Conservation (phyloP, 2,888 invertebrate species). For the Pheosia tremula region DNA sequence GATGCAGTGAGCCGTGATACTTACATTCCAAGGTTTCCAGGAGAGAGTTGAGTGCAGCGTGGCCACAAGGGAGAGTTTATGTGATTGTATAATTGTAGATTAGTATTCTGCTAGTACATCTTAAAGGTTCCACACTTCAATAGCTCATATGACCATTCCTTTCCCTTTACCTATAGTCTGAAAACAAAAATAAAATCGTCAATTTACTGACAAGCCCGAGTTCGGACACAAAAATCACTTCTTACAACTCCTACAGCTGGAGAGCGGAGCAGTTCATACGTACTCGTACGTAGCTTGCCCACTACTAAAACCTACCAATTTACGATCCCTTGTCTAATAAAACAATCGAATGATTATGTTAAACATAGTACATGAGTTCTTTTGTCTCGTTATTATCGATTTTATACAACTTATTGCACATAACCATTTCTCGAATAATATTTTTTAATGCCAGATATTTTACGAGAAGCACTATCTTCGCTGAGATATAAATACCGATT, state of each 20-base stretch:
- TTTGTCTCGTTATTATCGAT: constrained; percentile 42
- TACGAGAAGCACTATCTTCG: constrained; percentile 28
- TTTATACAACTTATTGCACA: constrained; percentile 16
- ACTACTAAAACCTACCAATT: constrained; percentile 60
- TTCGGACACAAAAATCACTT: constrained; percentile 66
- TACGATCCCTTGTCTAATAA: constrained; percentile 73
- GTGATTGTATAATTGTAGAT: neutral
- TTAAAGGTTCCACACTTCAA: constrained; percentile 14
- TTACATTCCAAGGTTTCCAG: too few relatives aligned
- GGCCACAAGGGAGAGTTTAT: neutral
- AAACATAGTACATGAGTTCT: constrained; percentile 39
- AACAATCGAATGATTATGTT: constrained; percentile 68
- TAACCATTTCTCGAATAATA: constrained; percentile 21
- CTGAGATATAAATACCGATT: constrained; percentile 31
- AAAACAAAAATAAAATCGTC: constrained; percentile 52
- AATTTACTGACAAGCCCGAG: constrained; percentile 48
- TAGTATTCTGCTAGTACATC: neutral
- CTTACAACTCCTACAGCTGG: constrained; percentile 54
- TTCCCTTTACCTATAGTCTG: constrained; percentile 39
- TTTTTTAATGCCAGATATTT: constrained; percentile 14
- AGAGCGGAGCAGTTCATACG: constrained; percentile 42
- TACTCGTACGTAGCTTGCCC: constrained; percentile 20
- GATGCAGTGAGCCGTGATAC: too few relatives aligned
- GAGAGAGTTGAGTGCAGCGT: too few relatives aligned
- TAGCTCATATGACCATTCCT: constrained; percentile 26